Base-by-base conservation (phyloP, 2,797 vertebrate genomes). In the Steatocranus sp. region DNA sequence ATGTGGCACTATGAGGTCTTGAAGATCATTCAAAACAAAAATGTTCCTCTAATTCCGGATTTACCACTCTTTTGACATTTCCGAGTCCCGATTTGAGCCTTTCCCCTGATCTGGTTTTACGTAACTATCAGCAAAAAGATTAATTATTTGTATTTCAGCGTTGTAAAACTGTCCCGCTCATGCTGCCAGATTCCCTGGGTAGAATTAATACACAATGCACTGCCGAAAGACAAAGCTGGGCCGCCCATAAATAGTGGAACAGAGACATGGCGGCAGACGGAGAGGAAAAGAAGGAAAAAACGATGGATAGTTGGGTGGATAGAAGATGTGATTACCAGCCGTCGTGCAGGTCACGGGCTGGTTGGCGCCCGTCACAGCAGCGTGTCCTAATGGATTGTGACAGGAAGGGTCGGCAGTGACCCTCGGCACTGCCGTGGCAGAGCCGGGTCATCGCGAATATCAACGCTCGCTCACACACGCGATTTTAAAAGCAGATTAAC, bases 321-420 rank as follows among this genome's bases (percentile, higher is more conserved):
- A 30, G 79, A 80, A 51, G 68, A 73, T 73, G 68, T 49, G 68
- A 73, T 73, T 73, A 73, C 41, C 68, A 73, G 68, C 68, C 25
- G 15, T 49, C 17, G 94, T 85, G 82, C 94, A 76, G 91, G 95
- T 97, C 96, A 95, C 88, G 78, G 92, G 95, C 95, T 94, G 96
- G 96, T 95, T 95, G 96, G 92, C 89, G 93, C 92, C 92, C 88
- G 82, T 97, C 96, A 96, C 83, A 88, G 93, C 88, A 76, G 81
- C 87, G 93, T 86, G 93, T 93, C 88, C 93, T 97, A 97, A 98
- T 97, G 92, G 87, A 90, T 92, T 89, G 68, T 96, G 97, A 97
- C 97, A 97, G 95, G 70, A 56, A 88, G 85, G 43, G 81, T 83
- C 4, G 49, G 61, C 48, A 4, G 68, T 84, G 86, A 92, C 90